phyloP scores from a whole-genome alignment of 2,797 vertebrate species.

The Mormyrops boulengeri region DNA sequence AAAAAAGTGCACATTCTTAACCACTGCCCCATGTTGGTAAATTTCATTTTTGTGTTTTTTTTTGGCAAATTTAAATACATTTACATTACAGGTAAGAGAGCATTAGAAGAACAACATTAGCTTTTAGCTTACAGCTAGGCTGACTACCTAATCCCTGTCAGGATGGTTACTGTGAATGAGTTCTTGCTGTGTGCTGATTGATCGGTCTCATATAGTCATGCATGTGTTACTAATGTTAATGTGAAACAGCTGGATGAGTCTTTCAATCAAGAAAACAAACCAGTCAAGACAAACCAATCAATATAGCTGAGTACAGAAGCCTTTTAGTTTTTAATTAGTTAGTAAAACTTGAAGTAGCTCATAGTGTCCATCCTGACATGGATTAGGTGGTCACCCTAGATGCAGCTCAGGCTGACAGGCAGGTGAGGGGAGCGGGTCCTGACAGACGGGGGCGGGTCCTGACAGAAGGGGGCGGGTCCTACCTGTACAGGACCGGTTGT shows the following conservation, averaged over 20 bases:
- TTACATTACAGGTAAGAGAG: not conserved
- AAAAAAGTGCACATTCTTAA: not conserved
- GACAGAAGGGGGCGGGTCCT: conserved; percentile 38
- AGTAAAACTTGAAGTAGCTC: not conserved
- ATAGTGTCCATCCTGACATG: not conserved
- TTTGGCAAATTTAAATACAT: not conserved
- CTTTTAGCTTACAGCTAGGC: conserved; percentile 60
- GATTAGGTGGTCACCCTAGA: not conserved
- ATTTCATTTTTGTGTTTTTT: not conserved
- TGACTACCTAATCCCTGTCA: not conserved
- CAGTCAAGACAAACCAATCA: not conserved
- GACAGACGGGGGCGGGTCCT: not conserved
- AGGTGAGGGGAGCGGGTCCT: not conserved
- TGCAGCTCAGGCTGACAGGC: not conserved
- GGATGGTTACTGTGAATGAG: not conserved
- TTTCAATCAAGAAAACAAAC: not conserved
- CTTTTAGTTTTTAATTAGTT: not conserved
- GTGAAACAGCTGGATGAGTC: not conserved
- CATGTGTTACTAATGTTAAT: not conserved
- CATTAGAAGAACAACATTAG: conserved; percentile 27
- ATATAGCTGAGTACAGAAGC: not conserved
- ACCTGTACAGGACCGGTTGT: conserved; percentile 88
- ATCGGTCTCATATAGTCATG: not conserved
- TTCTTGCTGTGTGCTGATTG: not conserved
- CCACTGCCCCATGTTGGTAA: not conserved